Evolutionary conservation across 2,113 vertebrate genomes (phyloP).

Genomic region (Morone saxatilis): DNA sequence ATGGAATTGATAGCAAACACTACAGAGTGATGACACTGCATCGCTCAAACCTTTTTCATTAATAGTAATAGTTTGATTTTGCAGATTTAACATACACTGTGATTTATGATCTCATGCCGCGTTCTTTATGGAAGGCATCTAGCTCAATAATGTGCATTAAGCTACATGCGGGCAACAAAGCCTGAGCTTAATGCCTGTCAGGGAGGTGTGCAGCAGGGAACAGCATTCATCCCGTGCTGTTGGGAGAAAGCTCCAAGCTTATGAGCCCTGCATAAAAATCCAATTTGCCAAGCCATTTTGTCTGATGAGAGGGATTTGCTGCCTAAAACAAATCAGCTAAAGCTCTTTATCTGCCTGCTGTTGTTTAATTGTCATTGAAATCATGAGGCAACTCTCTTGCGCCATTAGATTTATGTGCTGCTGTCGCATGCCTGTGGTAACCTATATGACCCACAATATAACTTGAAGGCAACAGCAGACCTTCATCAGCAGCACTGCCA

Average conservation of each 20-base stretch:
- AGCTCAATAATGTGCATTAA: constrained; percentile 15
- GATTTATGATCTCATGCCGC: constrained; percentile 1
- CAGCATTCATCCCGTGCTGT: background rate
- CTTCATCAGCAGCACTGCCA: background rate
- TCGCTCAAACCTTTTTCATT: constrained; percentile 25
- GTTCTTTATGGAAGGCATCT: background rate
- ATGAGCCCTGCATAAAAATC: constrained; percentile 70
- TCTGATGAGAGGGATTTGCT: constrained; percentile 76
- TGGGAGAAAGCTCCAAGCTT: constrained; percentile 46
- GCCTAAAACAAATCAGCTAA: constrained; percentile 72
- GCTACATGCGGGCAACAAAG: constrained; percentile 1
- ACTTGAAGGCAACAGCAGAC: background rate
- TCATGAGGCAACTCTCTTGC: constrained; percentile 64
- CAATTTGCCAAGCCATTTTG: constrained; percentile 75
- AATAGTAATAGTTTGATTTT: constrained; percentile 6
- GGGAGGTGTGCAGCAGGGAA: constrained; percentile 30
- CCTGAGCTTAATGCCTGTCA: constrained; percentile 3
- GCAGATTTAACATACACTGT: background rate
- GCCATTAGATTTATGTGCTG: constrained; percentile 32
- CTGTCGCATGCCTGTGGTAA: background rate
- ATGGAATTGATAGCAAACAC: background rate
- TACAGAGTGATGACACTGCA: background rate
- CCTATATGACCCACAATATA: background rate
- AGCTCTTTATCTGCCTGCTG: constrained; percentile 73
- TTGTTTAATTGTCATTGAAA: constrained; percentile 74